Base-by-base conservation (phyloP, 2,113 vertebrate species). In the Sinocyclocheilus anshuiensis region DNA sequence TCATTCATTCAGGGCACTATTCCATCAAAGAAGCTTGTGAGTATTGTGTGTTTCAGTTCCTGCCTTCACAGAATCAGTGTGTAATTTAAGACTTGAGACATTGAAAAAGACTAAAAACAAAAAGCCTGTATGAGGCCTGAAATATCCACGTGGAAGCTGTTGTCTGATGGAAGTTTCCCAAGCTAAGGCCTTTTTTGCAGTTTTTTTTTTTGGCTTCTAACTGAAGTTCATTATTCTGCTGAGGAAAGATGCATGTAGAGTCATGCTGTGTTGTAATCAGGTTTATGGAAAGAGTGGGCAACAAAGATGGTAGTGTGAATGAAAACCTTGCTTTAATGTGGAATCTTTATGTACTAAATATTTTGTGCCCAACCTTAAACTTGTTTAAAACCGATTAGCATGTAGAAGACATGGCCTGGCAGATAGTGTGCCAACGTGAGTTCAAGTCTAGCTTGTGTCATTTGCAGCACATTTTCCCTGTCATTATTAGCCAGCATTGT, bases 21-120 rank as follows among this genome's bases (percentile, higher is more conserved):
- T 91, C 92, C 94, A 86, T 93, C 93, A 92, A 93, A 95, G 89
- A 94, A 85, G 83, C 89, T 95, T 86, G 94, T 95, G 90, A 95
- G 95, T 95, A 95, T 83, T 83, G 24, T 83, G 24, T 93, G n/a
- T 69, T 81, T 88, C 42, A 77, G 55, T 82, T 87, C 42, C 61
- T 29, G 59, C 15, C 65, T 69, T 7, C 6, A 69, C 65, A 85
- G 29, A 72, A 29, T 42, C 26, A 36, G 24, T 81, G 24, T 81
- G 2, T 80, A 22, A 22, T 85, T 36, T 33, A 72, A 15, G 50
- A 75, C 29, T 86, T 89, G 79, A 45, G 48, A 1, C 42, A 45
- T 1, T 85, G 39, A n/a, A 53, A 48, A 45, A 45, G 9, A 4
- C 36, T 36, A 36, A 36, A 36, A 36, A 36, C 36, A 36, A 36